A percentile compares a stretch with the other conserved stretches of the same genome.
Conservation (phyloP, 2,888 invertebrate genomes). For the Agonopterix subpropinquella region DNA sequence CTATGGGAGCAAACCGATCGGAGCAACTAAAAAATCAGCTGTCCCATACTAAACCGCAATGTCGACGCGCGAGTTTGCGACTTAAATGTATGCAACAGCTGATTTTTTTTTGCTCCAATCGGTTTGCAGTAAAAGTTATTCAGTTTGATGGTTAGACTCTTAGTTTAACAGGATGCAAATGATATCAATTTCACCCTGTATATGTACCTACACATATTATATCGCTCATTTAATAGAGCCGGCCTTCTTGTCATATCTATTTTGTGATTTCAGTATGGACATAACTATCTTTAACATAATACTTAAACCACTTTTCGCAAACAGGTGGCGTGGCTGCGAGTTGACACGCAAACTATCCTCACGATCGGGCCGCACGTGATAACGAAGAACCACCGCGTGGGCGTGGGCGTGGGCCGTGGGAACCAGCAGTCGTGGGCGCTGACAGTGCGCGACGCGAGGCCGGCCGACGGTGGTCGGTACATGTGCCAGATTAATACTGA, state of each 20-base stretch:
- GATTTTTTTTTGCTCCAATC: no score
- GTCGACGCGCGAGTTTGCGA: no score
- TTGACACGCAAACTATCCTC: slow-evolving; percentile 92
- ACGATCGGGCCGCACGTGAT: slow-evolving; percentile 91
- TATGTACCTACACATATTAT: no score
- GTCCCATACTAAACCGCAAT: no score
- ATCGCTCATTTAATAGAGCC: not conserved
- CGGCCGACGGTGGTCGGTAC: slow-evolving; percentile 86
- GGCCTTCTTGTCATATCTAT: not conserved
- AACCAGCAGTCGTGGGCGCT: slow-evolving; percentile 85
- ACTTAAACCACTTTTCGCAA: not conserved
- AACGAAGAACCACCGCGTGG: slow-evolving; percentile 90
- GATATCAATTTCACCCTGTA: no score
- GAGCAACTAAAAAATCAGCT: no score
- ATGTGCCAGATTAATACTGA: slow-evolving; percentile 81
- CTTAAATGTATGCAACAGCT: no score
- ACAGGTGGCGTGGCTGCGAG: slow-evolving; percentile 91
- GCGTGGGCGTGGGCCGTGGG: slow-evolving; percentile 83
- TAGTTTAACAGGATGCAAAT: no score
- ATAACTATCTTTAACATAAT: not conserved
- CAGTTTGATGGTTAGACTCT: no score
- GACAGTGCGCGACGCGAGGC: slow-evolving; percentile 84
- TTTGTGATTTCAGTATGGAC: not conserved
- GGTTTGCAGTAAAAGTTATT: no score
- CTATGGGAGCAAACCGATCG: no score